Base-by-base conservation (phyloP, 1,140 invertebrate species). In the Ceratitis capitata region DNA sequence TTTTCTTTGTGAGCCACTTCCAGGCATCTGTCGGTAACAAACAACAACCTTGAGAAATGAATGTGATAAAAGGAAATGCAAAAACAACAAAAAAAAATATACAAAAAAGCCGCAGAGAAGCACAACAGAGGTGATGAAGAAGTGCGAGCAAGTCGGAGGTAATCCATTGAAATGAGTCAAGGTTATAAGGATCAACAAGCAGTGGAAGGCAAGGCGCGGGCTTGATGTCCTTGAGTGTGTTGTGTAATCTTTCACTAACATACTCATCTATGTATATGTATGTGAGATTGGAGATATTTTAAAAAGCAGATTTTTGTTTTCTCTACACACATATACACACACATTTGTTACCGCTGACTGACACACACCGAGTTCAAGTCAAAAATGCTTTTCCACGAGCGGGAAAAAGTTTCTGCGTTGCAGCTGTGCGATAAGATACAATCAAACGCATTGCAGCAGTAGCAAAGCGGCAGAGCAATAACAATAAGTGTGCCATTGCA, bases 141-240 rank as follows among this genome's bases (percentile, higher is more conserved):
- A 35, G 61, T 3, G n/a, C 23, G 35, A 7, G 19, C 39, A 78
- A 45, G 19, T 7, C 2, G 23, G 39, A 78, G 69, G 45, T 78
- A 78, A 45, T 78, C 69, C 39, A 45, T 78, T 78, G 69, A 78
- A 78, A 78, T 78, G 69, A 78, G 69, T 78, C 69, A 78, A 78
- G 69, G 69, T 78, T 78, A 78, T 78, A 45, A 26, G 69, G 39
- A 78, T 78, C 69, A 47, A 23, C 69, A 78, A 45, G 9, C 69
- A 78, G 12, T 9, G 58, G 64, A 16, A 78, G 19, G 39, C 69
- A 78, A 45, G 9, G 19, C 39, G 12, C 19, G 19, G 0, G 23
- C n/a, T 78, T 45, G 39, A 78, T 45, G 69, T 23, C n/a, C n/a
- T n/a, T n/a, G n/a, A n/a, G n/a, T n/a, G n/a, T n/a, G n/a, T n/a